These are phyloP conservation scores for Macrophya annulata DNA, from an alignment of 2,888 invertebrate species.

Conservation along the genomic window DNA sequence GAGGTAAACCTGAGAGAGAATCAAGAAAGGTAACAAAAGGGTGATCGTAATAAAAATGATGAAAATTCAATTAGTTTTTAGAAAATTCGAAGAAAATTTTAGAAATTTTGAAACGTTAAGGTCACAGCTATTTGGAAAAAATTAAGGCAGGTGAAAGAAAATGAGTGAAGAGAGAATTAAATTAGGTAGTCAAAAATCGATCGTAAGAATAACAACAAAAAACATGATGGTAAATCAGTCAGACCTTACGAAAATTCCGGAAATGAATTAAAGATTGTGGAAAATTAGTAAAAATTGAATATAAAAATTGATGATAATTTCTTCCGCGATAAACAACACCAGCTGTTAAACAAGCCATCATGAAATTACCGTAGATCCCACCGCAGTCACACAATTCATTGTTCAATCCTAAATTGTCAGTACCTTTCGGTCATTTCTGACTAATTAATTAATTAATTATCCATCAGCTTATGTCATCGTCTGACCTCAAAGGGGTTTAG, in stretches of 20 bases:
- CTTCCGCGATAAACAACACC: neutral
- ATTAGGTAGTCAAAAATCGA: too few species aligned
- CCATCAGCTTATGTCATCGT: neutral
- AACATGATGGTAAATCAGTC: neutral
- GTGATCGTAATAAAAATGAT: too few species aligned
- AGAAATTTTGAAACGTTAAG: too few species aligned
- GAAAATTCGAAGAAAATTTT: too few species aligned
- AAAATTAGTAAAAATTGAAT: neutral
- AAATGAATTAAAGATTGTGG: neutral
- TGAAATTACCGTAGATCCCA: neutral
- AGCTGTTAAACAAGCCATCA: neutral
- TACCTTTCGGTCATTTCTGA: neutral
- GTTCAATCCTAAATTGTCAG: neutral
- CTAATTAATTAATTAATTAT: conserved; percentile 13
- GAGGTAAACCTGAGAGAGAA: too few species aligned
- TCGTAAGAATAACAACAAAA: neutral
- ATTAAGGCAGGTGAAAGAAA: too few species aligned
- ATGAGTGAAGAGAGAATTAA: too few species aligned
- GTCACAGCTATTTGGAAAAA: too few species aligned
- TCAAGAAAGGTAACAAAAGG: too few species aligned
- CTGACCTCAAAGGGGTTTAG: neutral
- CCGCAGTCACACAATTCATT: neutral
- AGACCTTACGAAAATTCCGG: neutral
- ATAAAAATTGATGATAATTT: neutral
- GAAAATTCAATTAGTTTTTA: too few species aligned